phyloP scores from a whole-genome alignment of 2,113 vertebrate species.

The Paradisaea rubra region DNA sequence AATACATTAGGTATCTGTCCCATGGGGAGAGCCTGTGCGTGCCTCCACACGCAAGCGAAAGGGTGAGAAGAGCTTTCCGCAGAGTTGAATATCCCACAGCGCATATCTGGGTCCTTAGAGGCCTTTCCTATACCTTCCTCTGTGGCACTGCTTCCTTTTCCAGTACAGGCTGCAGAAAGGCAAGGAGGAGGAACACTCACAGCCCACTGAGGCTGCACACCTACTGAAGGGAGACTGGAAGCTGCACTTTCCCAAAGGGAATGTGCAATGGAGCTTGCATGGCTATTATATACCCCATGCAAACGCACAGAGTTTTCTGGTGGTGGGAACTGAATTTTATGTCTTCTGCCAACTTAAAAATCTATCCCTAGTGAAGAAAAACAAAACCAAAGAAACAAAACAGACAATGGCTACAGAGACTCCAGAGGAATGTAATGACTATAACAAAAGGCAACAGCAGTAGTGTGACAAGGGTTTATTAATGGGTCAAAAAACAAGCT shows the following conservation, averaged over 20 bases:
- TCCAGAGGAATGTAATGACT: background rate
- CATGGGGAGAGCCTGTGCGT: background rate
- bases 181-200: background rate
- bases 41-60: rapidly evolving
- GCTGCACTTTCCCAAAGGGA: background rate
- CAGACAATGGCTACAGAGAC: background rate
- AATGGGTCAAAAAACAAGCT: background rate
- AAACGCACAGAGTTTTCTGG: background rate
- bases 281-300: background rate
- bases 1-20: background rate
- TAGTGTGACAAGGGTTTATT: background rate
- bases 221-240: background rate
- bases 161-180: background rate
- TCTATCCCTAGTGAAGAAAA: background rate
- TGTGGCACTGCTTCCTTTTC: background rate
- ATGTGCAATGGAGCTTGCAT: rapidly evolving
- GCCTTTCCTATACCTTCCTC: background rate
- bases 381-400: background rate
- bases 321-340: background rate
- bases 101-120: background rate
- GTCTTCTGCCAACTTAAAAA: background rate
- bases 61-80: background rate
- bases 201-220: background rate
- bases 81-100: background rate
- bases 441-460: background rate